Evolutionary conservation across 2,113 vertebrate genomes (phyloP).

Genomic region (Macrotis lagotis): DNA sequence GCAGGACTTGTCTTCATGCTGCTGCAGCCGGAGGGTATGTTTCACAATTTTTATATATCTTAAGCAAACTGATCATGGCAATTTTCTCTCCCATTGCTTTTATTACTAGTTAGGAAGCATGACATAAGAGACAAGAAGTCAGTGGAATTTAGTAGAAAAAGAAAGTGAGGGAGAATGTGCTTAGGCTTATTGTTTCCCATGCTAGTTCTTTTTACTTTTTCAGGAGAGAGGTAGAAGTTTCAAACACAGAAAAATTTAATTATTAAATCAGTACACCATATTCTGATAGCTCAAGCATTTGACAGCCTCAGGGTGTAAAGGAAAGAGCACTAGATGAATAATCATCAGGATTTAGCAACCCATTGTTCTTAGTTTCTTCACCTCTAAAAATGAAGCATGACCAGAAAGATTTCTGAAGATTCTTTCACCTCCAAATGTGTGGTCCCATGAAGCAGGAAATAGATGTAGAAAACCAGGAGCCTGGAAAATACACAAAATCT

Average conservation of each 20-base stretch:
- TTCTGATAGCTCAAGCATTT: neutral
- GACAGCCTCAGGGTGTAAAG: neutral
- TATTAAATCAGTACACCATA: neutral
- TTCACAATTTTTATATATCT: conserved; percentile 63
- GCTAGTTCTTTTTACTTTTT: neutral
- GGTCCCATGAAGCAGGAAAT: neutral
- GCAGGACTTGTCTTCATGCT: conserved; percentile 98
- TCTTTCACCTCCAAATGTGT: neutral
- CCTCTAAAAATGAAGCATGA: neutral
- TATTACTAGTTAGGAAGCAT: neutral
- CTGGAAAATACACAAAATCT: neutral
- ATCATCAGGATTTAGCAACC: neutral
- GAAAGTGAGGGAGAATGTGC: neutral
- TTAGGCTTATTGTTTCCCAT: conserved; percentile 6
- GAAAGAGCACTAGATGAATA: neutral
- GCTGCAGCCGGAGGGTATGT: conserved; percentile 98
- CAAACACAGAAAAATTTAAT: neutral
- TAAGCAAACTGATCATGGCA: conserved; percentile 36
- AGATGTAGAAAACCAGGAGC: neutral
- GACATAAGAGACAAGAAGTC: conserved; percentile 33
- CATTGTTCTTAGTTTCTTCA: neutral
- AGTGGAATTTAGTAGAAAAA: neutral
- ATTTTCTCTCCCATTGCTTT: conserved; percentile 23
- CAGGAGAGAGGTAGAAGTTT: neutral
- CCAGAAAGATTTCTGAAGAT: neutral